A percentile compares a stretch with the other conserved stretches of the same genome.
These are phyloP conservation scores for Nowickia ferox DNA, from an alignment of 2,888 invertebrate genomes.

Conservation along the genomic window DNA sequence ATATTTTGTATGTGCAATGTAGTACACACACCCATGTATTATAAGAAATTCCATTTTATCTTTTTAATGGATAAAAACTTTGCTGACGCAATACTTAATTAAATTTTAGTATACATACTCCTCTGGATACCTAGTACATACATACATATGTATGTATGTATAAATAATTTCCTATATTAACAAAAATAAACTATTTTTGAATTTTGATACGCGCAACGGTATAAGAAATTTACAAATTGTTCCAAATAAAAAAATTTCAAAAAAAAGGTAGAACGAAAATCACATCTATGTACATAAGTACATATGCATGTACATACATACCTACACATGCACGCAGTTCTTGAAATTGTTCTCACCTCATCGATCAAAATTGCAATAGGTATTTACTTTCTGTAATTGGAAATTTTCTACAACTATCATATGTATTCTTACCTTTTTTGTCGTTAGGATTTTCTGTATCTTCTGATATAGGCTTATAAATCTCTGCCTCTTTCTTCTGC, in stretches of 20 bases:
- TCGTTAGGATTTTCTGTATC: slow-evolving; percentile 71
- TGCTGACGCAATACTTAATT: slow-evolving; percentile 54
- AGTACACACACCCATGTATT: too few relatives aligned
- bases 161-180: not conserved
- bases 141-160: not conserved
- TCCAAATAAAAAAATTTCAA: too few relatives aligned
- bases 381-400: not conserved
- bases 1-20: not conserved
- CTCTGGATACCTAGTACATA: not conserved
- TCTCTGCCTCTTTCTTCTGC: slow-evolving; percentile 70
- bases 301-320: not conserved
- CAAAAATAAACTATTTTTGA: too few relatives aligned
- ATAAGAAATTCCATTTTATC: too few relatives aligned
- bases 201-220: too few relatives aligned
- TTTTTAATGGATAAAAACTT: not conserved
- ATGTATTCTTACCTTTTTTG: slow-evolving; percentile 51
- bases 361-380: too few relatives aligned
- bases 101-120: slow-evolving; percentile 32
- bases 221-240: too few relatives aligned
- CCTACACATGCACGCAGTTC: not conserved
- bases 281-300: not conserved
- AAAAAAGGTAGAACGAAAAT: too few relatives aligned
- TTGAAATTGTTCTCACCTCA: too few relatives aligned
- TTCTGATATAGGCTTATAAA: slow-evolving; percentile 77
- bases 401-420: not conserved